phyloP scores from a whole-genome alignment of 1,140 invertebrate genomes.

The Helicoverpa zea region DNA sequence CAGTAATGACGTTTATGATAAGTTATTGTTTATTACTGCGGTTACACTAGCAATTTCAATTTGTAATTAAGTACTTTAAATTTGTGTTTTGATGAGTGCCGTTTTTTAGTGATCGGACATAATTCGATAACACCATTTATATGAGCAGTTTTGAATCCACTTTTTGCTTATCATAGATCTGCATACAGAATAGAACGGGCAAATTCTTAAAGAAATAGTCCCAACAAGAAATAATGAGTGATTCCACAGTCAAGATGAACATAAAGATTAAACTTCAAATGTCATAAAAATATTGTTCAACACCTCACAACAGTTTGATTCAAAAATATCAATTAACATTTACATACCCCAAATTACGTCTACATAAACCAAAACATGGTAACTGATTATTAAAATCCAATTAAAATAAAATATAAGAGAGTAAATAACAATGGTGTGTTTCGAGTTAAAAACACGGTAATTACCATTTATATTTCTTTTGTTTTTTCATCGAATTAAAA shows the following conservation, averaged over 20 bases:
- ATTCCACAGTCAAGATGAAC: too few species aligned
- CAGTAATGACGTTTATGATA: constrained; percentile 26
- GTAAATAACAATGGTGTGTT: constrained; percentile 67
- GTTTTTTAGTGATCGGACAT: not conserved
- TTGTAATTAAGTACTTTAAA: constrained; percentile 10
- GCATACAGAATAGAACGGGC: too few species aligned
- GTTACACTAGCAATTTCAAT: constrained; percentile 14
- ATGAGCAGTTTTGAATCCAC: not conserved
- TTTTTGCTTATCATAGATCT: too few species aligned
- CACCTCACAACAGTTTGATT: not conserved
- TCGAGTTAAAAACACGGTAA: constrained; percentile 66
- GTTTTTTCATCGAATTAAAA: constrained; percentile 76
- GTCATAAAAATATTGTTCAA: too few species aligned
- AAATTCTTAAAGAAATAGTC: too few species aligned
- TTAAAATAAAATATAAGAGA: constrained; percentile 60
- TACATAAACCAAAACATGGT: constrained; percentile 10
- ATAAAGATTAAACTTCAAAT: too few species aligned
- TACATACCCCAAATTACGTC: not conserved
- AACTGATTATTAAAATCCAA: constrained; percentile 58
- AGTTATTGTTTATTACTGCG: not conserved
- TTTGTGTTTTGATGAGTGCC: not conserved
- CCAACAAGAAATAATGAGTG: too few species aligned
- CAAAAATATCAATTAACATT: constrained; percentile 9
- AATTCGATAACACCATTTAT: not conserved
- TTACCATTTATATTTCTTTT: constrained; percentile 80